Evolutionary conservation across 2,797 vertebrate genomes (phyloP), one percentile per base, ranked within the genome.

Genomic region (Sebastiscus tertius): DNA sequence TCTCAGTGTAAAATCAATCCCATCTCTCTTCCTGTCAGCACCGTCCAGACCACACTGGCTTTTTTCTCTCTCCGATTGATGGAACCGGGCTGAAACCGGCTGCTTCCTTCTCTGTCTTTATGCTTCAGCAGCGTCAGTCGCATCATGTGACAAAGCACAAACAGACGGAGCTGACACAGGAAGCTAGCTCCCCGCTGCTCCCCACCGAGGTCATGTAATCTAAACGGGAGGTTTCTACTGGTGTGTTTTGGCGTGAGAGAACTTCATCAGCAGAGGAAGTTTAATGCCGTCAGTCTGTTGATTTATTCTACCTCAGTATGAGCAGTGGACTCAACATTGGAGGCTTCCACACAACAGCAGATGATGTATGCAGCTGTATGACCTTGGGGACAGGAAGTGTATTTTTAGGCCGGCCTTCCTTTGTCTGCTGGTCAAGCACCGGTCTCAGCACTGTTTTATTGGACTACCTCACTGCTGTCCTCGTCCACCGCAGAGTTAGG

Each of bases 21-120:
- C 27, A 67, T 85, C 80, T 65, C 64, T 83, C 73, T 87, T 69
- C 34, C 68, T 71, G 84, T 83, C 85, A 84, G 39, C 83, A 12
- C 27, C 22, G 22, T 26, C 31, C 20, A 29, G 18, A 26, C 75
- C 31, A 55, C 75, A 63, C 22, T 6, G 62, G 61, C 33, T 62
- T 70, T 56, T 60, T 68, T n/a, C 36, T 14, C 39, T 13, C 26
- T 88, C 74, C 22, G 36, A 88, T 67, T 62, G 64, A 55, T 70
- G 24, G 49, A 69, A 59, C 36, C 12, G 27, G 56, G 18, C 58
- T 82, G 42, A 64, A 60, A 73, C 68, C 33, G 6, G 29, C 16
- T 34, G 34, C 75, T 62, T 76, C 34, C 31, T 16, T 11, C 73
- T 65, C 34, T 27, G 39, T 79, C 2, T 75, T 83, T 63, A 63